These are phyloP conservation scores for Trachurus trachurus DNA, from an alignment of 2,797 vertebrate genomes.

Conservation along the genomic window DNA sequence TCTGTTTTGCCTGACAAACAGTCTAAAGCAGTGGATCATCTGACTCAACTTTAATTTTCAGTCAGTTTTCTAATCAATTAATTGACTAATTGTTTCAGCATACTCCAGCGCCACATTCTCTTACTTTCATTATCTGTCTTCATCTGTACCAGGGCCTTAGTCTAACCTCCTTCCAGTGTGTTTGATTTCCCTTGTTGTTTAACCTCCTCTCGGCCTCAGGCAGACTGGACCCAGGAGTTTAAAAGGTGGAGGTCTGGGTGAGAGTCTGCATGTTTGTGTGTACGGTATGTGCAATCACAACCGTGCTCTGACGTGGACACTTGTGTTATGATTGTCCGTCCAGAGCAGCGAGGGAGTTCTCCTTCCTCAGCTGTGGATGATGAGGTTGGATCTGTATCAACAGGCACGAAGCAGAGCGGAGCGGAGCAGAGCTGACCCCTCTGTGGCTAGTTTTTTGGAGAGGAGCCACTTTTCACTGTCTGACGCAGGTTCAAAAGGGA, in stretches of 20 bases:
- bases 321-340: conserved; percentile 18
- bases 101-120: background rate
- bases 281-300: background rate
- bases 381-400: conserved; percentile 30
- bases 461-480: conserved; percentile 42
- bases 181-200: conserved; percentile 57
- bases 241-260: conserved; percentile 38
- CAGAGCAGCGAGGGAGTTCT: conserved; percentile 17
- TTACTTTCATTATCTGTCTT: background rate
- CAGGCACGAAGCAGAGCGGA: conserved; percentile 37
- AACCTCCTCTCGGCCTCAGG: conserved; percentile 41
- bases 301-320: background rate
- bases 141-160: conserved; percentile 9
- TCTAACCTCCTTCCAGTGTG: conserved; percentile 32
- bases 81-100: background rate
- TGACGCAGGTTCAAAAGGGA: conserved; percentile 60
- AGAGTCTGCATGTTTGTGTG: conserved; percentile 1
- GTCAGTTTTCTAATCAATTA: background rate
- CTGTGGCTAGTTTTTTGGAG: conserved; percentile 38
- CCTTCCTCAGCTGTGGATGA: conserved; percentile 41
- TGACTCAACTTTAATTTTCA: background rate
- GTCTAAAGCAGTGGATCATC: background rate
- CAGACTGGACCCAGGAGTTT: conserved; percentile 27
- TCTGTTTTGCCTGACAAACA: background rate
- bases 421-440: conserved; percentile 49